Percentiles rank a stretch among this genome's conserved stretches.
phyloP scores from a whole-genome alignment of 2,797 vertebrate species.

The Clarias platycephalus region DNA sequence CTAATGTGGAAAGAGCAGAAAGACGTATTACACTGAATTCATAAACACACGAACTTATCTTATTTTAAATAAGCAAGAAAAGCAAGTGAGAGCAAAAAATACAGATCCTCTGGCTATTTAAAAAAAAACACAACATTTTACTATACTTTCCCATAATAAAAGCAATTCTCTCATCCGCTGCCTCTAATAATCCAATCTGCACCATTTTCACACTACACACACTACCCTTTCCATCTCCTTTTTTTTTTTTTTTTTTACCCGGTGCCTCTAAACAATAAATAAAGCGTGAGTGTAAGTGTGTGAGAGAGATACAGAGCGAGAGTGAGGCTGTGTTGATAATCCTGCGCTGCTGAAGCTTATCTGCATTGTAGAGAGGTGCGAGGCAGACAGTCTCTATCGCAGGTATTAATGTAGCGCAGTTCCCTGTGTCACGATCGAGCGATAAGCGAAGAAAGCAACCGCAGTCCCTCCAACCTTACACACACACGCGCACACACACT shows the following conservation, averaged over 20 bases:
- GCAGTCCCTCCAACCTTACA: constrained; percentile 58
- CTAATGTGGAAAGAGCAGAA: not conserved
- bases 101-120: not conserved
- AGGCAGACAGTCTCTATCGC: constrained; percentile 66
- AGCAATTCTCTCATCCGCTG: not conserved
- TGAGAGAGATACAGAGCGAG: constrained; percentile 29
- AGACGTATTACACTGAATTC: not conserved
- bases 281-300: constrained; percentile 41
- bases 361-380: constrained; percentile 65
- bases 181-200: constrained; percentile 15
- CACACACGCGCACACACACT: constrained; percentile 40
- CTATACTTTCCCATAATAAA: not conserved
- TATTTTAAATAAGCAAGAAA: constrained; percentile 1
- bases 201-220: not conserved
- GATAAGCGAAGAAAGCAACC: constrained; percentile 58
- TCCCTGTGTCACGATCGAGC: constrained; percentile 62
- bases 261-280: constrained; percentile 57
- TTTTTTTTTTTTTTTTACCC: constrained; percentile 29
- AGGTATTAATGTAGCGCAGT: constrained; percentile 67
- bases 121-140: not conserved
- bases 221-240: constrained; percentile 10
- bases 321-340: constrained; percentile 59
- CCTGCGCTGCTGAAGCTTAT: constrained; percentile 62
- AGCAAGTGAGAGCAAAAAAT: constrained; percentile 6
- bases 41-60: not conserved